phyloP scores from a whole-genome alignment of 2,113 vertebrate genomes.

The Hypocryptadius cinnamomeus region DNA sequence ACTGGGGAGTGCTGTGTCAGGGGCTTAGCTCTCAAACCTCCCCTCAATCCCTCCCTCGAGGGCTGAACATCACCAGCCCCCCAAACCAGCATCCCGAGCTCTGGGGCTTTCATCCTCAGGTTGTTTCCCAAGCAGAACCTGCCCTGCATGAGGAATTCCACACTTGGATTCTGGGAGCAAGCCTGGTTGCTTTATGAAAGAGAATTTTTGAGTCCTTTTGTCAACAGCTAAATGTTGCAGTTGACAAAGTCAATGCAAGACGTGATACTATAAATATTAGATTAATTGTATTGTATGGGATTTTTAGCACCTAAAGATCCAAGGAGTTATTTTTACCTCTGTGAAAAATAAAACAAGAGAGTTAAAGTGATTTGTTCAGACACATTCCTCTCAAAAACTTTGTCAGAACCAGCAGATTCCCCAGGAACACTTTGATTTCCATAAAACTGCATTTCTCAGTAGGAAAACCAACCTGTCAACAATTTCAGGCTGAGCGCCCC shows the following conservation, averaged over 20 bases:
- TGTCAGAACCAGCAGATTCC: neutral
- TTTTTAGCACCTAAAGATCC: conserved; percentile 19
- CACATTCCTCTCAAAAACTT: conserved; percentile 4
- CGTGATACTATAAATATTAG: conserved; percentile 37
- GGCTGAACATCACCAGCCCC: neutral
- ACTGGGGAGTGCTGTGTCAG: neutral
- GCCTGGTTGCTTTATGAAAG: neutral
- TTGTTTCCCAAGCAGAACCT: neutral
- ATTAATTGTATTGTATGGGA: conserved; percentile 36
- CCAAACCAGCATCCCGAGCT: neutral
- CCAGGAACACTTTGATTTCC: neutral
- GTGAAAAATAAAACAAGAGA: conserved; percentile 19
- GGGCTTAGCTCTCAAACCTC: neutral
- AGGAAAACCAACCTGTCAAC: neutral
- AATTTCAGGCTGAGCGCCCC: neutral
- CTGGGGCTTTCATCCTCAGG: neutral
- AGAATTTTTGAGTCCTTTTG: conserved; percentile 29
- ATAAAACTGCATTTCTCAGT: conserved; percentile 1
- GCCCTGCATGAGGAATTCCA: neutral
- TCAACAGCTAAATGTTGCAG: conserved; percentile 33
- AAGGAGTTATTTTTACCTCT: conserved; percentile 41
- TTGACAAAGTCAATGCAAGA: neutral
- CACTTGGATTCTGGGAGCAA: accelerated
- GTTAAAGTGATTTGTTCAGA: conserved; percentile 56
- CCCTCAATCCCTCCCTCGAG: accelerated